A percentile compares a stretch with the other conserved stretches of the same genome.
Evolutionary conservation across 1,140 invertebrate species (phyloP).

Genomic region (Drosophila lowei): DNA sequence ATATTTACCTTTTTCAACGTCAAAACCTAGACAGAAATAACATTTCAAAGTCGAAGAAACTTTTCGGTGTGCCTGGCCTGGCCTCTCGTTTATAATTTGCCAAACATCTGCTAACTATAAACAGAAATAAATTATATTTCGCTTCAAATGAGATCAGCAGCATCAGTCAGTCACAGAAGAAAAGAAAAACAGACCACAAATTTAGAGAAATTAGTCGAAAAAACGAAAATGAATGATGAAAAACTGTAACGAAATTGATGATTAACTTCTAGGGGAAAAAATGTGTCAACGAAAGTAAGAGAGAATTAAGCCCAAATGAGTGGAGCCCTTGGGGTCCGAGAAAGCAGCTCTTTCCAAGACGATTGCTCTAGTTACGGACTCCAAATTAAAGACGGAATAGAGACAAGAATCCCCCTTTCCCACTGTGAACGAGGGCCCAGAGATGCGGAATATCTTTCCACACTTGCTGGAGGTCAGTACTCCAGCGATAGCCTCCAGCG

Average conservation of each 20-base stretch:
- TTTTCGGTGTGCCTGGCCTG: constrained; percentile 18
- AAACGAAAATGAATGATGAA: constrained; percentile 33
- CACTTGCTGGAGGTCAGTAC: constrained; percentile 35
- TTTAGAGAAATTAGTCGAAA: constrained; percentile 25
- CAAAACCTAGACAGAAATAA: constrained; percentile 32
- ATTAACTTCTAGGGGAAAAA: constrained; percentile 49
- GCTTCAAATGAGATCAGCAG: constrained; percentile 68
- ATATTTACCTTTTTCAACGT: constrained; percentile 59
- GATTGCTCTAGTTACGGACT: constrained; percentile 44
- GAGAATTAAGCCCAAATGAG: constrained; percentile 21
- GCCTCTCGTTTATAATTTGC: constrained; percentile 26
- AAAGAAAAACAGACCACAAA: constrained; percentile 26
- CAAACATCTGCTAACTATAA: constrained; percentile 69
- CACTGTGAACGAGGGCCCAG: constrained; percentile 9
- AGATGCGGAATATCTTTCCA: constrained; percentile 10
- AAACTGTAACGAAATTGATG: constrained; percentile 49
- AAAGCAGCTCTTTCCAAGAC: constrained; percentile 12
- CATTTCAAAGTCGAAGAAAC: constrained; percentile 38
- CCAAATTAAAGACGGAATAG: neutral
- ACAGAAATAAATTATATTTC: constrained; percentile 56
- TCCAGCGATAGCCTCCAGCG: constrained; percentile 34
- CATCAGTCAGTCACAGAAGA: constrained; percentile 40
- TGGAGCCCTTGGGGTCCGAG: constrained; percentile 1
- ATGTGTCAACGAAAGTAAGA: constrained; percentile 77
- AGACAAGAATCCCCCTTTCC: constrained; percentile 15